Base-by-base conservation (phyloP, 2,113 vertebrate genomes). In the Ailuropoda melanoleuca region DNA sequence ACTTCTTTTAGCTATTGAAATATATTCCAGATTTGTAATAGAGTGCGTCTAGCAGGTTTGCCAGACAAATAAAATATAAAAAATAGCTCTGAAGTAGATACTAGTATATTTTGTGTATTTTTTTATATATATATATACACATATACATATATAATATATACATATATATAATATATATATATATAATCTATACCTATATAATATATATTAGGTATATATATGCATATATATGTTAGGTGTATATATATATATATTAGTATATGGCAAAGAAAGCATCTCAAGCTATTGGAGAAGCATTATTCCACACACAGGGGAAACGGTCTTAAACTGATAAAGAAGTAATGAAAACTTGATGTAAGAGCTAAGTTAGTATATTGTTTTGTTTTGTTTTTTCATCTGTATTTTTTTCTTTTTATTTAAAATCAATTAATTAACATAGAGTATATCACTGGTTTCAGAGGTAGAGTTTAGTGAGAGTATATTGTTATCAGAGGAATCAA, bases 1-100 rank as follows among this genome's bases (percentile, higher is more conserved):
- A 56, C 75, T 87, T 94, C 50, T 89, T 94, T 6, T 74, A 81
- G n/a, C 75, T 90, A 24, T 56, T 94, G 83, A 93, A 58, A 84
- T 93, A 9, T 90, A 34, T 94, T 90, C 1, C 62, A 70, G n/a
- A 39, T 82, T 48, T 55, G 50, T 3, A 56, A 9, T 80, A 89
- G 24, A 88, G 21, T 92, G 58, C 8, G n/a, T 80, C 74, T 96
- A 50, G 53, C 17, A 66, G n/a, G 31, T 90, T 77, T 93, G 37
- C 55, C 43, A 78, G 37, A 83, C 87, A 95, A 9, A 82, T 92
- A 34, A 88, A 68, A 88, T 81, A 62, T 12, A 24, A 74, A 53
- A 90, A 83, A 19, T 39, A 81, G 14, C 56, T 94, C 78, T 94
- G 56, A 95, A 34, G n/a, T 90, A 84, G 56, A 93, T 7, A 55